These are phyloP conservation scores for Ceratoteleas bidentatus DNA, from an alignment of 1,140 invertebrate genomes.

Conservation along the genomic window DNA sequence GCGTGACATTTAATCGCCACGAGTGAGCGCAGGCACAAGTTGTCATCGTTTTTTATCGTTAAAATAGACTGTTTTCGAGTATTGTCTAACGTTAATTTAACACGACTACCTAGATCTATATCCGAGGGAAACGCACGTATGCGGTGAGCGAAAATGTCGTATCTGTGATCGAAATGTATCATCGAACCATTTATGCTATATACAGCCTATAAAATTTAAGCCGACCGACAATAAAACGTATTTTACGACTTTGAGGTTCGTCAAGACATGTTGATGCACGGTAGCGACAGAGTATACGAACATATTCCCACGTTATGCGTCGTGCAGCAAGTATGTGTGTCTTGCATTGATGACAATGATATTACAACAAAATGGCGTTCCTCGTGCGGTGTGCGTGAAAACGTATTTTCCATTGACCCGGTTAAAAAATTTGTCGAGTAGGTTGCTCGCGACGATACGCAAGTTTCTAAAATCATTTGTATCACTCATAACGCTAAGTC, in stretches of 20 bases:
- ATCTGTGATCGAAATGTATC: not conserved
- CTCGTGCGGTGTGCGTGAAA: conserved; percentile 5
- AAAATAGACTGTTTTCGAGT: too few species aligned
- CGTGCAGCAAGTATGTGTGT: conserved; percentile 13
- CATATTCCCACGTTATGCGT: conserved; percentile 21
- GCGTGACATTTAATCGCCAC: too few species aligned
- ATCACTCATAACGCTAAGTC: too few species aligned
- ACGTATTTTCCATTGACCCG: too few species aligned
- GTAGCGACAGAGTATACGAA: not conserved
- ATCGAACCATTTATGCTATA: conserved; percentile 15
- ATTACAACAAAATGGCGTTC: too few species aligned
- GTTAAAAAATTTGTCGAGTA: conserved; percentile 14
- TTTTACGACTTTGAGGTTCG: conserved; percentile 38
- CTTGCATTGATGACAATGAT: conserved; percentile 1
- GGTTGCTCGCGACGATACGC: too few species aligned
- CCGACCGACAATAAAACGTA: conserved; percentile 7
- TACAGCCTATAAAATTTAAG: conserved; percentile 5
- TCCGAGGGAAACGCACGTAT: not conserved
- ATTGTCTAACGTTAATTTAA: too few species aligned
- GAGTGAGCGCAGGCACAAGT: not conserved
- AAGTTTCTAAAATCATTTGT: too few species aligned
- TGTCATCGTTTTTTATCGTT: not conserved
- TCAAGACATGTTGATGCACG: not conserved
- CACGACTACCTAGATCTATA: too few species aligned
- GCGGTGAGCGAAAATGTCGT: not conserved